Percentiles rank a stretch among this genome's conserved stretches.
These are phyloP conservation scores for Tachina fera DNA, from an alignment of 2,888 invertebrate species.

Conservation along the genomic window DNA sequence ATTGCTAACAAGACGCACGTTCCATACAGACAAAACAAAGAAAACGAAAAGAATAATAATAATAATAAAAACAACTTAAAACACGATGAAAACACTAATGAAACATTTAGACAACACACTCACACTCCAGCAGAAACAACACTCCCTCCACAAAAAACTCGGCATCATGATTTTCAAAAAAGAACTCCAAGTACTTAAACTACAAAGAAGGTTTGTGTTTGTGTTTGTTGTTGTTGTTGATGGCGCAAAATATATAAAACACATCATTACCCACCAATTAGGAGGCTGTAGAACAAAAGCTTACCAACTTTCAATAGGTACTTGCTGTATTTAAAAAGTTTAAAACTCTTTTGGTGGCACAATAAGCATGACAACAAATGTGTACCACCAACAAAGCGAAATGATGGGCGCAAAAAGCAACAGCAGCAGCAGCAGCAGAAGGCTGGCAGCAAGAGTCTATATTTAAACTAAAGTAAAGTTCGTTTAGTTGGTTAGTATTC, in stretches of 20 bases:
- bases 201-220: neutral
- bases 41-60: neutral
- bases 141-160: conserved; percentile 34
- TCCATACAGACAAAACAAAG: conserved; percentile 60
- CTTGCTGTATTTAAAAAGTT: conserved; percentile 47
- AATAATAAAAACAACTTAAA: conserved; percentile 45
- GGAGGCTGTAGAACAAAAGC: conserved; percentile 68
- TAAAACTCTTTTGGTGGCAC: conserved; percentile 73
- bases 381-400: conserved; percentile 69
- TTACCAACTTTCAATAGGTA: conserved; percentile 64
- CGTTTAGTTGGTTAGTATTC: conserved; percentile 8
- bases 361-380: conserved; percentile 70
- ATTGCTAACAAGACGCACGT: conserved; percentile 74
- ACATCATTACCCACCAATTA: conserved; percentile 75
- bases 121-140: conserved; percentile 21
- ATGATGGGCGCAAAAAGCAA: conserved; percentile 43
- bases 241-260: conserved; percentile 66
- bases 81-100: conserved; percentile 72
- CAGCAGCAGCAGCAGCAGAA: conserved; percentile 11
- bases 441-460: neutral
- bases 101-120: conserved; percentile 71
- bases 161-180: conserved; percentile 27
- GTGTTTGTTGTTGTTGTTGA: conserved; percentile 21
- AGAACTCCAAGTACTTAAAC: neutral
- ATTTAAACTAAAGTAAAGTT: conserved; percentile 16